Percentiles rank a stretch among this genome's conserved stretches.
Evolutionary conservation across 53 echinoderm and acorn worm genomes (phyloP).

Genomic region (Patiria pectinifera): DNA sequence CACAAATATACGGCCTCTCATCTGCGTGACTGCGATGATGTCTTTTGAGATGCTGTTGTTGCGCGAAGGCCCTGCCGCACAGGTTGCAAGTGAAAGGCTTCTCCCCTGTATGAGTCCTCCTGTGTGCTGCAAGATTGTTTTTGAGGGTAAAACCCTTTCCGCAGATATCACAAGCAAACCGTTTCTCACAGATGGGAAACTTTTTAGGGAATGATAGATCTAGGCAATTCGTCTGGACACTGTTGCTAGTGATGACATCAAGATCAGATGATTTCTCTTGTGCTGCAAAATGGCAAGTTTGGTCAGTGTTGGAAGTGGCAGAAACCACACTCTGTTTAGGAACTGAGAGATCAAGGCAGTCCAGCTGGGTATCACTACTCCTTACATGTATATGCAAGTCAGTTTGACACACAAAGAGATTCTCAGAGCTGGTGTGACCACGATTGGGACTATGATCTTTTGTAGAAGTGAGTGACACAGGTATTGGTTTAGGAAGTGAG

Average conservation of each 20-base stretch:
- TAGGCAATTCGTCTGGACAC: neutral
- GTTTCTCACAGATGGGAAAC: neutral
- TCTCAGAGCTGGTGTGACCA: neutral
- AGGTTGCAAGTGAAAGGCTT: conserved; percentile 36
- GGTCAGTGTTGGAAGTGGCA: neutral
- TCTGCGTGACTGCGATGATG: conserved; percentile 26
- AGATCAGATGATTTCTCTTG: neutral
- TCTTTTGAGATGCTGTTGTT: conserved; percentile 13
- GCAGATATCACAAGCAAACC: conserved; percentile 10
- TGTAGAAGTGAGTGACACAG: neutral
- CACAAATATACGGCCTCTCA: conserved; percentile 24
- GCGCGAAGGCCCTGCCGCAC: conserved; percentile 31
- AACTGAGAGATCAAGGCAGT: neutral
- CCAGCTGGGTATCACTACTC: neutral
- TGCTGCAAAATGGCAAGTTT: neutral
- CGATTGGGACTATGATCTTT: neutral
- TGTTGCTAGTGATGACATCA: neutral
- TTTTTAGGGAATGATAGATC: neutral
- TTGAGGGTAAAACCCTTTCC: conserved; percentile 29
- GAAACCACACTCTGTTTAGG: neutral
- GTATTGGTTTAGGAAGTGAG: neutral
- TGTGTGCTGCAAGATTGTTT: conserved; percentile 18
- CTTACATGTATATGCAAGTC: neutral
- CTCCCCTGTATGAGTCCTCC: conserved; percentile 23
- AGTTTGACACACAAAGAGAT: neutral